Conservation (phyloP, 2,888 invertebrate genomes). For the Chironomus tentans region DNA sequence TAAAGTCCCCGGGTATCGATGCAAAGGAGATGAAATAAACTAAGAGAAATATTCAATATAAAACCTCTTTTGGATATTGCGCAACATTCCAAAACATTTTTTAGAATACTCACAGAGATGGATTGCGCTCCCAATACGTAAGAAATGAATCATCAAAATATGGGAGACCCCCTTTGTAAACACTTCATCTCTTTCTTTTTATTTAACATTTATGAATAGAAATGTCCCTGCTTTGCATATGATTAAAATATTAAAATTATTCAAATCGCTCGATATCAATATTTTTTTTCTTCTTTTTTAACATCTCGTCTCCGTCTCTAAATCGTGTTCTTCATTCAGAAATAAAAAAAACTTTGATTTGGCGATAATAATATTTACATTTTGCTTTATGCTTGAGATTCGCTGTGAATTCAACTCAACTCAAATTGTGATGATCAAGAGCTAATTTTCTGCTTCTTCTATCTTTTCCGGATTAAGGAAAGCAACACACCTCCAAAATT, state of each 20-base stretch:
- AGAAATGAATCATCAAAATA: not conserved
- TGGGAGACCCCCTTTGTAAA: not conserved
- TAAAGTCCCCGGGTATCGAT: too few species aligned
- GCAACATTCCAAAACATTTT: not conserved
- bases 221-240: conserved; percentile 16
- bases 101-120: not conserved
- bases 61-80: not conserved
- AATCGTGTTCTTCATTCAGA: too few species aligned
- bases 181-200: conserved; percentile 9
- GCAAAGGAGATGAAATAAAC: not conserved
- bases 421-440: too few species aligned
- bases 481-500: too few species aligned
- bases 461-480: too few species aligned
- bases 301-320: too few species aligned
- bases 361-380: too few species aligned
- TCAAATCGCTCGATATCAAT: not conserved
- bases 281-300: too few species aligned
- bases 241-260: not conserved
- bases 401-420: too few species aligned
- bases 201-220: conserved; percentile 19
- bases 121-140: not conserved
- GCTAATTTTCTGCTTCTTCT: too few species aligned
- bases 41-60: not conserved
- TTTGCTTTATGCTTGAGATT: too few species aligned
- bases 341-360: too few species aligned